Conservation (phyloP, 2,797 vertebrate species). For the Chaetophractus vellerosus region DNA sequence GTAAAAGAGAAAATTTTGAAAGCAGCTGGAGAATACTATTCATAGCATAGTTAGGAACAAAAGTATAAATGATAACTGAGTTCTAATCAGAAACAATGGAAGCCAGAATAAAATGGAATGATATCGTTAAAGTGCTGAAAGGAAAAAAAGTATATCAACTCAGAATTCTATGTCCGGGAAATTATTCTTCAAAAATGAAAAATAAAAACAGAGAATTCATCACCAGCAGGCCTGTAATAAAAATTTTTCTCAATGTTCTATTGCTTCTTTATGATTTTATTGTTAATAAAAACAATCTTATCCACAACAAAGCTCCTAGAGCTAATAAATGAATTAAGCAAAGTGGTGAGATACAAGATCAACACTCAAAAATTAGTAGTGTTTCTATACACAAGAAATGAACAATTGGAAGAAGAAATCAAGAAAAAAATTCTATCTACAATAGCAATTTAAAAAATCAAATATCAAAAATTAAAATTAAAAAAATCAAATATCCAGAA, state of each 20-base stretch:
- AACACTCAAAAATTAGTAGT: too few species aligned
- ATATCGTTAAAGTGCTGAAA: neutral
- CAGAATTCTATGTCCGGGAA: neutral
- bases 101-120: slow-evolving; percentile 11
- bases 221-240: neutral
- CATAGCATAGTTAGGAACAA: neutral
- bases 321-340: too few species aligned
- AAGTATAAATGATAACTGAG: neutral
- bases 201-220: slow-evolving; percentile 41
- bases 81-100: neutral
- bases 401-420: too few species aligned
- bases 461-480: too few species aligned
- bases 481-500: too few species aligned
- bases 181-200: slow-evolving; percentile 39
- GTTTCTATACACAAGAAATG: too few species aligned
- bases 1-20: neutral
- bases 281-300: slow-evolving; percentile 31
- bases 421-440: too few species aligned
- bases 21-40: neutral
- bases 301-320: too few species aligned
- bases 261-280: neutral
- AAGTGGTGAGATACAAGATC: too few species aligned
- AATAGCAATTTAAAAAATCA: too few species aligned
- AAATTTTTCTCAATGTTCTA: neutral
- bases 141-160: neutral